phyloP scores from a whole-genome alignment of 2,888 invertebrate genomes.

The Torymus auratus region DNA sequence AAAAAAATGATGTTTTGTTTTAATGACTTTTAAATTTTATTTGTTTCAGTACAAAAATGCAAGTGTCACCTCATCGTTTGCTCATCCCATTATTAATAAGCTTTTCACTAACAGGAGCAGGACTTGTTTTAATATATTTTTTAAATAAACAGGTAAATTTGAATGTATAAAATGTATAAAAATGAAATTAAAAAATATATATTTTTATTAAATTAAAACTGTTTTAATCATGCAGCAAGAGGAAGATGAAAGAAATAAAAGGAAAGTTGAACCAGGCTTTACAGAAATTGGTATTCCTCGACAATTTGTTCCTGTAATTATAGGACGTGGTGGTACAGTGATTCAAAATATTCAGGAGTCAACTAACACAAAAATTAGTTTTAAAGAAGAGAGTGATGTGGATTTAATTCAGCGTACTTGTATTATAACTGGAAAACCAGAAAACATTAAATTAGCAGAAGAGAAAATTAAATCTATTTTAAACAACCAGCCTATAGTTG shows the following conservation, averaged over 20 bases:
- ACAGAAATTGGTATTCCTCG: constrained; percentile 82
- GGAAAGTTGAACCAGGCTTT: constrained; percentile 75
- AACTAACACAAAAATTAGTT: constrained; percentile 82
- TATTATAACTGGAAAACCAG: constrained; percentile 83
- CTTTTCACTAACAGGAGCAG: constrained; percentile 83
- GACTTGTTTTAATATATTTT: constrained; percentile 84
- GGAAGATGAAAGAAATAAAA: constrained; percentile 64
- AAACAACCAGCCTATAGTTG: constrained; percentile 82
- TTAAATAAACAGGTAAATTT: constrained; percentile 81
- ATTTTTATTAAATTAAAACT: constrained; percentile 16
- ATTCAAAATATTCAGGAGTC: constrained; percentile 86
- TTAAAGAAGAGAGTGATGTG: constrained; percentile 77
- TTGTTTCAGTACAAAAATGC: constrained; percentile 63
- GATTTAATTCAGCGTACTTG: constrained; percentile 82
- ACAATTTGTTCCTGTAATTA: constrained; percentile 82
- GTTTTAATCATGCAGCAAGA: constrained; percentile 63
- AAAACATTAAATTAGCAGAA: constrained; percentile 85
- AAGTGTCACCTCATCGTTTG: constrained; percentile 63
- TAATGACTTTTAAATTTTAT: constrained; percentile 15
- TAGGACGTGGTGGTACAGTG: constrained; percentile 87
- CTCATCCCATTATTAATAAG: constrained; percentile 81
- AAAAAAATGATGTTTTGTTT: background rate
- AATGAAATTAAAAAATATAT: constrained; percentile 4
- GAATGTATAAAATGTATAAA: constrained; percentile 1
- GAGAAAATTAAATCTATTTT: constrained; percentile 84